Evolutionary conservation across 2,113 vertebrate genomes (phyloP).

Genomic region (Agelaius phoeniceus): DNA sequence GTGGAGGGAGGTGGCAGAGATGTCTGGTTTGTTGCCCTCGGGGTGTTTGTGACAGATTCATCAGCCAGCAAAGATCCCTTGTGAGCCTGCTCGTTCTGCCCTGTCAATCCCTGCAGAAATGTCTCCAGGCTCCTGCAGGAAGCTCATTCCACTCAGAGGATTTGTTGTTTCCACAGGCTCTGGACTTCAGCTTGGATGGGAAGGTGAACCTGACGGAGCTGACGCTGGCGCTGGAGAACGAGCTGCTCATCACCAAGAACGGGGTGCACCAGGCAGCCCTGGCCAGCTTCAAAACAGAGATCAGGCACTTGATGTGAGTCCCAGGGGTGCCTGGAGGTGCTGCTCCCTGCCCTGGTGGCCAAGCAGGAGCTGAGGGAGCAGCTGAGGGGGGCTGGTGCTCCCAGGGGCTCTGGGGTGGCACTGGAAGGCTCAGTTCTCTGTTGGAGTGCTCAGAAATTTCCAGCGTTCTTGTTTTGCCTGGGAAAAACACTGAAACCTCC

Average conservation of each 20-base stretch:
- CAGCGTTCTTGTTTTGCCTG: neutral
- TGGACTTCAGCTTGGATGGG: conserved; percentile 89
- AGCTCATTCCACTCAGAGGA: accelerated
- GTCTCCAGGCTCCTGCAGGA: neutral
- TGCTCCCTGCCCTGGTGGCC: accelerated
- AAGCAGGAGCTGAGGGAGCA: neutral
- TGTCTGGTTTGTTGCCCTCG: neutral
- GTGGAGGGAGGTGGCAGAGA: neutral
- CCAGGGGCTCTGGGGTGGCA: neutral
- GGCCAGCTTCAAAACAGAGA: conserved; percentile 92
- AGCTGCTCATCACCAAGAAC: conserved; percentile 90
- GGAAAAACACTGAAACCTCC: neutral
- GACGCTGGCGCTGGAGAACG: conserved; percentile 89
- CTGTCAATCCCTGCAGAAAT: neutral
- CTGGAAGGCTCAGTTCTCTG: neutral
- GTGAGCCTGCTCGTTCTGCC: neutral
- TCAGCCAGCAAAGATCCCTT: neutral
- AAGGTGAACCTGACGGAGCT: conserved; percentile 89
- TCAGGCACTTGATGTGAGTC: conserved; percentile 91
- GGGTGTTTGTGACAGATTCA: neutral
- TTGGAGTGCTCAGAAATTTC: neutral
- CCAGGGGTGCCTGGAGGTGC: accelerated
- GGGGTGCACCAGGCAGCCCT: conserved; percentile 88
- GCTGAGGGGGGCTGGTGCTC: neutral
- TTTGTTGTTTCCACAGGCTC: conserved; percentile 72